Conservation (phyloP, 2,888 invertebrate species). For the Helobdella robusta region DNA sequence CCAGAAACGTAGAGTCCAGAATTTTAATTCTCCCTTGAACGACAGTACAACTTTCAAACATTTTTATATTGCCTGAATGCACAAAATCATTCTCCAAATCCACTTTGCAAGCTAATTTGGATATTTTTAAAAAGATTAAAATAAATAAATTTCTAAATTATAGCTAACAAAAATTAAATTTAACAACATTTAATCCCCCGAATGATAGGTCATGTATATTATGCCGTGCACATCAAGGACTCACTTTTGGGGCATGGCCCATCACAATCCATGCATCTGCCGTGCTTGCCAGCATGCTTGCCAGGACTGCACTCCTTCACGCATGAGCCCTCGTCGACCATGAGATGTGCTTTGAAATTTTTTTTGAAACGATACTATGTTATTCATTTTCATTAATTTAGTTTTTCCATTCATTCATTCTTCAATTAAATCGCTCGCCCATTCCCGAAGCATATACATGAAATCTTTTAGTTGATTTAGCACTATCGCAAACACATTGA, state of each 20-base stretch:
- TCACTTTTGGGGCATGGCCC: constrained; percentile 77
- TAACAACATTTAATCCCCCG: too few relatives aligned
- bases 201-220: too few relatives aligned
- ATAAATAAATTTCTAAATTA: too few relatives aligned
- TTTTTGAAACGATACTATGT: not conserved
- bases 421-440: too few relatives aligned
- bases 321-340: constrained; percentile 65
- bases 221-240: not conserved
- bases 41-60: constrained; percentile 80
- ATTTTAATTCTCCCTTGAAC: constrained; percentile 85
- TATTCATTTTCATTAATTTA: not conserved
- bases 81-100: constrained; percentile 45
- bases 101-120: constrained; percentile 21
- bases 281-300: constrained; percentile 55
- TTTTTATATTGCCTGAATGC: constrained; percentile 77
- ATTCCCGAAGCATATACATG: too few relatives aligned
- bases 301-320: constrained; percentile 73
- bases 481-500: too few relatives aligned
- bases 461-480: too few relatives aligned
- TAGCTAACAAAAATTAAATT: too few relatives aligned
- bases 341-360: constrained; percentile 27
- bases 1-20: constrained; percentile 68
- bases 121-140: too few relatives aligned
- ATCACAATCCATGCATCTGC: constrained; percentile 83
- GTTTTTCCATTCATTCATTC: not conserved